Base-by-base conservation (phyloP, 2,888 invertebrate species). In the Clunio marinus region DNA sequence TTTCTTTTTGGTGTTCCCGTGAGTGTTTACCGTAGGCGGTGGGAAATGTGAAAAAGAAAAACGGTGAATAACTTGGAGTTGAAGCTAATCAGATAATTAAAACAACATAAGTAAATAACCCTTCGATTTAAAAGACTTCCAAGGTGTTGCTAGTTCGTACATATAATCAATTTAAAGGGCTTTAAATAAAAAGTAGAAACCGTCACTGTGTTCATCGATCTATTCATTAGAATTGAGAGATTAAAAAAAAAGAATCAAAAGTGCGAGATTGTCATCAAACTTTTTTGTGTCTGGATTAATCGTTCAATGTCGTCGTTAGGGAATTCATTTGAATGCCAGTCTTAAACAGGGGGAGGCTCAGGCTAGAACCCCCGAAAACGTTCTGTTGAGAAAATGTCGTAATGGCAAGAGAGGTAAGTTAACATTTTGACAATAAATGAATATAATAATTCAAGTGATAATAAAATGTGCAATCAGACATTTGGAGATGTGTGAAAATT, bases 331-430 rank as follows among this genome's bases (percentile, higher is more conserved):
- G 13, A 13, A 27, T 57, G 57, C 37, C 45, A 63, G 46, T 59
- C 28, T 63, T 63, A 45, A 46, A 46, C 15, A 46, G 63, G 45
- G 63, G 74, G 72, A 74, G 75, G 75, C 76, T 77, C 74, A 76
- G 75, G 75, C 76, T 76, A 75, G 76, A 76, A 76, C 78, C 77
- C 76, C 75, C 76, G 73, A 74, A 75, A 75, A 75, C 77, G 76
- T 76, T 76, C 76, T 78, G 77, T 76, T 78, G 78, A 78, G 77
- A 75, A 60, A 77, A 79, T 79, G 79, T 77, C 78, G 79, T 79
- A 78, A 79, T 79, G 79, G 79, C 79, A 77, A 79, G 79, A 77
- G 79, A 79, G 79, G 79, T 79, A 73, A 76, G 77, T 74, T 58
- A n/a, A n/a, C n/a, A n/a, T n/a, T n/a, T n/a, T n/a, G n/a, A n/a